Percentiles rank a stretch among this genome's conserved stretches.
Conservation (phyloP, 92 coral and sea anemone genomes). For the Virgularia gustaviana region DNA sequence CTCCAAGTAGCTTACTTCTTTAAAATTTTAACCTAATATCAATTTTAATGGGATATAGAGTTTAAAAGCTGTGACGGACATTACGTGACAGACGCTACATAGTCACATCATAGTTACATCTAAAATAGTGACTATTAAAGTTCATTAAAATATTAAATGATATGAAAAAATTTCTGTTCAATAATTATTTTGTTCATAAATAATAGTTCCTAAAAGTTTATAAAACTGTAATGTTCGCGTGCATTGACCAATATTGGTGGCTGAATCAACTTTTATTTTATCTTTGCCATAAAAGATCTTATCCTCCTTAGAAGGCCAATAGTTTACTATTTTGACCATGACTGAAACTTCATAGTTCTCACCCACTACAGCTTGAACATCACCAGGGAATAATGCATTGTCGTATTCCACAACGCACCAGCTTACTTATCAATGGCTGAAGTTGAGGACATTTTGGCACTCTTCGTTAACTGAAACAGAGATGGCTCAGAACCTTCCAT, state of each 20-base stretch:
- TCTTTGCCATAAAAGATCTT: neutral
- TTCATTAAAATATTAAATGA: no score
- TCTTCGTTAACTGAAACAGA: neutral
- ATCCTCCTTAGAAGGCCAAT: no score
- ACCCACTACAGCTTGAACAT: neutral
- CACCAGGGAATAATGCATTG: neutral
- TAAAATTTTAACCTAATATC: no score
- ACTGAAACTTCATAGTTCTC: neutral
- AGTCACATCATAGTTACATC: no score
- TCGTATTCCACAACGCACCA: constrained; percentile 7
- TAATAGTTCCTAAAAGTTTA: no score
- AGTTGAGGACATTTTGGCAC: neutral
- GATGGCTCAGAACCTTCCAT: neutral
- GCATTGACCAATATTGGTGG: neutral
- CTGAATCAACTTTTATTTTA: neutral
- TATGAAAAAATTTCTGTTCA: no score
- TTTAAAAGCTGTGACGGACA: no score
- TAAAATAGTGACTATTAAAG: no score
- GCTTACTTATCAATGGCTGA: neutral
- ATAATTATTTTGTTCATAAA: no score
- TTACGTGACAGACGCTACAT: no score
- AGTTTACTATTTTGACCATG: neutral
- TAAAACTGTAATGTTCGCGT: neutral
- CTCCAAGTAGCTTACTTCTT: no score
- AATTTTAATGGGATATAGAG: no score